phyloP scores from a whole-genome alignment of 2,888 invertebrate genomes.

The Andrena chrysosceles region DNA sequence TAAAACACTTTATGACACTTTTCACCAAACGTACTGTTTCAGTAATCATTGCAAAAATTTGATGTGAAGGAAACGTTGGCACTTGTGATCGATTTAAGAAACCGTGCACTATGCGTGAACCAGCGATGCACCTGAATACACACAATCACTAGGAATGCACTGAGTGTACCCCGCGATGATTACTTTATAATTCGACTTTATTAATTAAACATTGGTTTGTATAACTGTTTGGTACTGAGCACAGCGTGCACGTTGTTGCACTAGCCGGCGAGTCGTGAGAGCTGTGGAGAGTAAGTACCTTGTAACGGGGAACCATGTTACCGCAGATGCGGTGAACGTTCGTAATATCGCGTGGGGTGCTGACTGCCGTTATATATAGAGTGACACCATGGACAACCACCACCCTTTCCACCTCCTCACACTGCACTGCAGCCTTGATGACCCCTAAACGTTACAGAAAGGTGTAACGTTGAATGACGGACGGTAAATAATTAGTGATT shows the following conservation, averaged over 20 bases:
- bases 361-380: constrained; percentile 83
- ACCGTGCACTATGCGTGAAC: constrained; percentile 29
- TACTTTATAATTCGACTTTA: constrained; percentile 7
- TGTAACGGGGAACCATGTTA: constrained; percentile 84
- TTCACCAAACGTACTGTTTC: constrained; percentile 11
- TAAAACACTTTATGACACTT: constrained; percentile 30
- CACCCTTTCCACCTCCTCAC: constrained; percentile 66
- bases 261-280: constrained; percentile 57
- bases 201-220: background rate
- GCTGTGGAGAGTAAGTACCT: constrained; percentile 80
- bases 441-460: constrained; percentile 74
- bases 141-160: constrained; percentile 40
- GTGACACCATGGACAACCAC: constrained; percentile 81
- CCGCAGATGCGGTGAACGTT: constrained; percentile 84
- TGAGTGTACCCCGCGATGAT: background rate
- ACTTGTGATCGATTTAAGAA: constrained; percentile 12
- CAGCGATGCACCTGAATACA: constrained; percentile 29
- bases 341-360: constrained; percentile 83
- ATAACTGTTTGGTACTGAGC: constrained; percentile 13
- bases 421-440: constrained; percentile 75
- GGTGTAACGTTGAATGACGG: constrained; percentile 20
- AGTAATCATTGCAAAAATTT: background rate
- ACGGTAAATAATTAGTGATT: constrained; percentile 6
- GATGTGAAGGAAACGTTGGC: background rate
- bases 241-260: constrained; percentile 56